phyloP scores from a whole-genome alignment of 2,113 vertebrate genomes.

The Cariama cristata region DNA sequence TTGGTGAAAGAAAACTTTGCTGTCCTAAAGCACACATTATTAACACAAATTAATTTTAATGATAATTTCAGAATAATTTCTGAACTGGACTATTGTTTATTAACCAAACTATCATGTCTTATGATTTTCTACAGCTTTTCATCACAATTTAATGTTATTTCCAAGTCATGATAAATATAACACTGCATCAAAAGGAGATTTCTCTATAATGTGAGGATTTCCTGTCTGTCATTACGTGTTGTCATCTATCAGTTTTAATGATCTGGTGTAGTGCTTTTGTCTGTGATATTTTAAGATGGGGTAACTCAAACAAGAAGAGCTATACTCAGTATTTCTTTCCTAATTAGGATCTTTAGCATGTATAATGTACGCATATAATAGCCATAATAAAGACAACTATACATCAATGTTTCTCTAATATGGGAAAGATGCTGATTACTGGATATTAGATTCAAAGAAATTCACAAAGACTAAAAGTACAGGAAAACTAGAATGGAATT shows the following conservation, averaged over 20 bases:
- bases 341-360: not conserved
- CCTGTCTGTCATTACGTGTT: not conserved
- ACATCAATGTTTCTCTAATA: not conserved
- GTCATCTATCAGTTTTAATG: not conserved
- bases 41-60: not conserved
- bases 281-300: not conserved
- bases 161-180: not conserved
- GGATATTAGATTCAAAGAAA: not conserved
- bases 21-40: not conserved
- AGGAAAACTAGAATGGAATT: not conserved
- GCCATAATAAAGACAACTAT: not conserved
- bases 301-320: not conserved
- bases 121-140: not conserved
- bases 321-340: not conserved
- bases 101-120: not conserved
- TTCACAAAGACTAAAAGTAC: not conserved
- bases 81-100: not conserved
- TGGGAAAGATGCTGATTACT: not conserved
- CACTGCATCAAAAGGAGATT: not conserved
- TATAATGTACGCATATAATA: not conserved
- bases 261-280: not conserved
- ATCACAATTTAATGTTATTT: not conserved
- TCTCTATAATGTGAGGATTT: not conserved
- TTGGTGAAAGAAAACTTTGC: not conserved
- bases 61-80: not conserved